phyloP scores from a whole-genome alignment of 2,888 invertebrate species.

The Cephonodes hylas region DNA sequence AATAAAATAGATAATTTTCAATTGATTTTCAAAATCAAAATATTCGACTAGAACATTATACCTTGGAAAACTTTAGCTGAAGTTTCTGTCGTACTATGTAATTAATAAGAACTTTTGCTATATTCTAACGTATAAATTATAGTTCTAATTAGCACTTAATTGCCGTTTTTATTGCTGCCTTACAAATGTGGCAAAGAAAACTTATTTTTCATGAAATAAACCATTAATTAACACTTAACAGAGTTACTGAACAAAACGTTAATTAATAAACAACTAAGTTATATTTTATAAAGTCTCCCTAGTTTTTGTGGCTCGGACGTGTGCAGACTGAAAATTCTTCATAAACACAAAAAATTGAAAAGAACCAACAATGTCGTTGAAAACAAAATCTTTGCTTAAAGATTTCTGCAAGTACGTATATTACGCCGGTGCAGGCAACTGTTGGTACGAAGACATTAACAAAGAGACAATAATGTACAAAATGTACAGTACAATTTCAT shows the following conservation, averaged over 20 bases:
- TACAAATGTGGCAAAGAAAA: not conserved
- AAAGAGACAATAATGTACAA: conserved; percentile 49
- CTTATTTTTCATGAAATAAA: not conserved
- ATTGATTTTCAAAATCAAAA: no score
- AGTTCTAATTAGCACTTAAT: not conserved
- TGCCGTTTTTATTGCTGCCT: not conserved
- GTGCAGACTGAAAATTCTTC: not conserved
- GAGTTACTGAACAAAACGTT: not conserved
- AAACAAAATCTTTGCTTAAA: conserved; percentile 52
- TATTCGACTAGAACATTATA: not conserved
- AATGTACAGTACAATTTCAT: conserved; percentile 51
- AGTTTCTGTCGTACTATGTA: not conserved
- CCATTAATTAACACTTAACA: not conserved
- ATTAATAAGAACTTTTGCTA: not conserved
- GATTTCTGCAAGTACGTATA: conserved; percentile 62
- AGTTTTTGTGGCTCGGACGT: not conserved
- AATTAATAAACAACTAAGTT: not conserved
- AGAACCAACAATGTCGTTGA: conserved; percentile 38
- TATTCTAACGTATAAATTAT: not conserved
- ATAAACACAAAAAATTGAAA: not conserved
- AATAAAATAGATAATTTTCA: no score
- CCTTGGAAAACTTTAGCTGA: no score
- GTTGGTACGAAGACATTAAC: conserved; percentile 57
- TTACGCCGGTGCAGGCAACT: conserved; percentile 62
- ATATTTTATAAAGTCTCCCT: not conserved